Base-by-base conservation (phyloP, 2,888 invertebrate species). In the Pachliopta kotzebuea region DNA sequence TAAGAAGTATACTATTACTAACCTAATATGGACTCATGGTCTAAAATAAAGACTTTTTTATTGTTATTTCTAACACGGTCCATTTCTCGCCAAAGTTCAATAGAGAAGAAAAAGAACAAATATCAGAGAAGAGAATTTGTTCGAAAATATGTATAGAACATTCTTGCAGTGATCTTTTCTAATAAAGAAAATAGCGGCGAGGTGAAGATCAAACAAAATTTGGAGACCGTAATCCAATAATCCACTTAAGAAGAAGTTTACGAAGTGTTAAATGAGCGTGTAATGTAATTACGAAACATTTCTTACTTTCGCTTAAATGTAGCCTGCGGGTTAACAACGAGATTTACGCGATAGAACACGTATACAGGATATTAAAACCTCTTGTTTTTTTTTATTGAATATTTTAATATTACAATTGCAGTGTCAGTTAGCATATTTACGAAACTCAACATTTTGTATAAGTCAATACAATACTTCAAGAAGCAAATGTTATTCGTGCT, bases 221-320 rank as follows among this genome's bases (percentile, higher is more conserved):
- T 17, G 26, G 23, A 20, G 26, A 55, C 29, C 37, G 26, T 61
- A 61, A 26, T 55, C 45, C 42, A 56, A 54, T 54, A 56, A 52
- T 56, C 23, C 37, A 24, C 21, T 56, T 52, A 50, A 21, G 55
- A 8, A 56, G 21, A 56, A 56, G 56, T 56, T 31, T 56, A 20
- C 31, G 56, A 37, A 52, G 56, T 62, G 49, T 62, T 62, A 56
- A 52, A 52, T 52, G 56, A 57, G 23, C 52, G n/a, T 49, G n/a
- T 62, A 52, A 62, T 50, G 31, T 26, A 20, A 53, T 62, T 56
- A 61, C 29, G 55, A 11, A 61, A 61, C 55, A n/a, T 45, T 45
- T 45, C 21, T 42, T 14, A 26, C 45, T 45, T 45, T 45, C 45
- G 45, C 45, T 45, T 18, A 45, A 45, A 45, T n/a, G 11, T 37